Evolutionary conservation across 2,113 vertebrate genomes (phyloP), one percentile per base, ranked within the genome.

Genomic region (Hoplias malabaricus): DNA sequence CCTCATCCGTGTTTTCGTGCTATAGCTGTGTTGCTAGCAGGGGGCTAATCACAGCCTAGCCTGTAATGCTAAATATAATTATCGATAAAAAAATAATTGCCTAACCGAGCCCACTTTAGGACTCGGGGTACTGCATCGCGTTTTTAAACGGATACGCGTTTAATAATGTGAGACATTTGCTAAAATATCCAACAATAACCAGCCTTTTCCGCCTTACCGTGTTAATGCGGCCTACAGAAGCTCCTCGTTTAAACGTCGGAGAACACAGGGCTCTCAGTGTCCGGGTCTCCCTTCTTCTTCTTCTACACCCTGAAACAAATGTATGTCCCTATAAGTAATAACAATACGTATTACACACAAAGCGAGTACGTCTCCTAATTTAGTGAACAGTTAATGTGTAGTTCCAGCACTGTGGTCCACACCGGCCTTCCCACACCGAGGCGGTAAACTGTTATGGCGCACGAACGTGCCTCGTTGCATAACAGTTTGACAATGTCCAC

Each of bases 371-470:
- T 43, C 25, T 5, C 0, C 31, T 6, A 29, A 2, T 68, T 57
- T 3, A 67, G 43, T 27, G n/a, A 23, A 57, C 40, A 23, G 19
- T 23, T 36, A 12, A 46, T 0, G 21, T 2, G 23, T 3, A 16
- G 2, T 4, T 46, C 19, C 2, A 31, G 5, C 23, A 21, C 0
- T 11, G 53, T n/a, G 38, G 12, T 34, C 16, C 9, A 19, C 31
- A 4, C 40, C 27, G 23, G 31, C 31, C 14, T 36, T 40, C 2
- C 54, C 38, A 46, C 23, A 33, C 48, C 29, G 59, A 59, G 72
- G 67, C 67, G 40, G 59, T 33, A 79, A 82, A 76, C 59, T 67
- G 42, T n/a, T 46, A 65, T 54, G 61, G 80, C 81, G 67, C 70
- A 73, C n/a, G 27, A 78, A 42, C 66, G 23, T 56, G 21, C 42